Base-by-base conservation (phyloP, 2,113 vertebrate species). In the Helogale parvula region DNA sequence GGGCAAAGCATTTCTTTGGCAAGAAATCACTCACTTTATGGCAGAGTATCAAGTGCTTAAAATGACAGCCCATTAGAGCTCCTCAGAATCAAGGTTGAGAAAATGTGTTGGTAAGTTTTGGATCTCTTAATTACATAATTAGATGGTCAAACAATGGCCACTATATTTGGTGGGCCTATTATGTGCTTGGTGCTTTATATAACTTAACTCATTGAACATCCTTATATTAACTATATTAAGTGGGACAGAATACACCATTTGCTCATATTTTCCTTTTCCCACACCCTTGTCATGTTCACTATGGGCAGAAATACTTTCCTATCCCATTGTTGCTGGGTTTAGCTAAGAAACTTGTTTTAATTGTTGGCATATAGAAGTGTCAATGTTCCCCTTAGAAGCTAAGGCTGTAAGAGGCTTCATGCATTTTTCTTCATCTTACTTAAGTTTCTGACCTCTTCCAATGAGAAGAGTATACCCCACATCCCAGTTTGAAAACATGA, bases 31-130 rank as follows among this genome's bases (percentile, higher is more conserved):
- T 63, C 21, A 35, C 47, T 88, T 71, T 50, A 69, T 77, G 38
- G 21, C 21, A 27, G 50, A 47, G 41, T 71, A 72, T 47, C 69
- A 74, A 77, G 63, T 45, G 71, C 81, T 81, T 88, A 57, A 19
- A 54, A 65, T 74, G 21, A 27, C 23, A 13, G 12, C 54, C n/a
- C 88, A 11, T 60, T 69, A 85, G 17, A 2, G 21, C 13, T 82
- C 41, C 54, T n/a, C n/a, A 66, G 23, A 45, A 54, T 72, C 45
- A 66, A 54, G 23, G 63, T 47, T 92, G 84, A 76, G 50, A 87
- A 88, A 88, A 83, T 79, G 33, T 29, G 50, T 74, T 63, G 41
- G 29, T 82, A 66, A 77, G 71, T 91, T 96, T 79, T 81, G 93
- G 92, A 83, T 38, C 52, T 35, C 33, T 82, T 93, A 74, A 68